A percentile compares a stretch with the other conserved stretches of the same genome.
Evolutionary conservation across 23 tunicate species (phyloP).

Genomic region (Oikopleura vanhoeffeni): DNA sequence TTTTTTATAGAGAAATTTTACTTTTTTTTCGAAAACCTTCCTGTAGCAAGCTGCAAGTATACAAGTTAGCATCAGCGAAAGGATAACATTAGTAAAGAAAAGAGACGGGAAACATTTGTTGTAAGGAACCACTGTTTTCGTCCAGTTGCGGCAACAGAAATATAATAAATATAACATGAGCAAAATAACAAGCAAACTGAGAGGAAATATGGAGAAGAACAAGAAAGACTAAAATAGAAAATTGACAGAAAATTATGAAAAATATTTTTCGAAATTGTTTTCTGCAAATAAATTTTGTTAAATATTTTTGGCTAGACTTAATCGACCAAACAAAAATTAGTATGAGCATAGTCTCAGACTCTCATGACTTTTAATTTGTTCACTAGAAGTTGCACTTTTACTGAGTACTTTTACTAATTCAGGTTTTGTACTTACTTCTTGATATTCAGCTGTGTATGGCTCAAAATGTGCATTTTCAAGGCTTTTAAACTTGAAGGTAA

Average conservation of each 20-base stretch:
- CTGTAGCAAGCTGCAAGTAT: neutral
- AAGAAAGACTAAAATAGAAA: neutral
- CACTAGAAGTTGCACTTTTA: too few species aligned
- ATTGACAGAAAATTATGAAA: neutral
- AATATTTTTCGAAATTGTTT: neutral
- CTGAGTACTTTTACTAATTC: too few species aligned
- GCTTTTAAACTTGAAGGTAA: neutral
- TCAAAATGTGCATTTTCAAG: neutral
- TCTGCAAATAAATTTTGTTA: neutral
- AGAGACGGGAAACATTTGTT: constrained; percentile 2
- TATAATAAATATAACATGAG: neutral
- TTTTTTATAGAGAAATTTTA: neutral
- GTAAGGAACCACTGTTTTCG: neutral
- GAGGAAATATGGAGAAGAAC: neutral
- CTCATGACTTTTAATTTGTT: too few species aligned
- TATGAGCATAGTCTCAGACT: too few species aligned
- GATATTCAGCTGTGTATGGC: neutral
- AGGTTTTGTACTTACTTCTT: constrained; percentile 9
- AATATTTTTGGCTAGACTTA: too few species aligned
- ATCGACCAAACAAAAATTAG: too few species aligned
- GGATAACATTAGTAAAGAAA: neutral
- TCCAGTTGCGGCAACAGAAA: constrained; percentile 7
- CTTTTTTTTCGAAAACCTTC: neutral
- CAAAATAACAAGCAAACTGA: neutral
- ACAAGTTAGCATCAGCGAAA: neutral